phyloP scores from a whole-genome alignment of 2,888 invertebrate species.

The Cenopis cana region DNA sequence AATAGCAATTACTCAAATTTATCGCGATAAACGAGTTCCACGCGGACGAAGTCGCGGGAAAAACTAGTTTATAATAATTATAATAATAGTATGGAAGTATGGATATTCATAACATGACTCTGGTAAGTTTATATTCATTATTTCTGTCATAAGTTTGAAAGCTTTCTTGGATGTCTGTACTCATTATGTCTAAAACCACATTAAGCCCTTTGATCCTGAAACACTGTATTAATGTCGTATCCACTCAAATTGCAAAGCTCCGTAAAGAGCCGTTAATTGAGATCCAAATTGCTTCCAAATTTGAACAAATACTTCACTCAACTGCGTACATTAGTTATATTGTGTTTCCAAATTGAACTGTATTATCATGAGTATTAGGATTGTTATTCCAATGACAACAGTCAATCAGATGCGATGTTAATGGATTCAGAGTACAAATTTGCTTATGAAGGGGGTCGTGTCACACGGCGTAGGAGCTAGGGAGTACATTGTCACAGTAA shows the following conservation, averaged over 20 bases:
- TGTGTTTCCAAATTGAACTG: not conserved
- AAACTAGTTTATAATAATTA: no score
- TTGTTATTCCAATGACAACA: not conserved
- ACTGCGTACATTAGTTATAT: not conserved
- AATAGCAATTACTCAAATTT: no score
- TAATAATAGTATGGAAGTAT: no score
- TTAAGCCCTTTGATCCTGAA: not conserved
- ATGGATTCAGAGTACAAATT: constrained; percentile 6
- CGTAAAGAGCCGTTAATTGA: constrained; percentile 23
- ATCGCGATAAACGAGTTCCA: no score
- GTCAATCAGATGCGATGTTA: not conserved
- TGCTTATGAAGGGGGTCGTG: constrained; percentile 19
- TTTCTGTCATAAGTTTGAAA: no score
- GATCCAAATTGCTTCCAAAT: constrained; percentile 29
- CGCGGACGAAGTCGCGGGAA: no score
- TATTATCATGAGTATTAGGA: not conserved
- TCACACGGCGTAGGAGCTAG: constrained; percentile 8
- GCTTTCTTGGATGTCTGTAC: not conserved
- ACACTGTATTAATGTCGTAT: constrained; percentile 8
- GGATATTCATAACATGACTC: no score
- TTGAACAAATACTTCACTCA: constrained; percentile 4
- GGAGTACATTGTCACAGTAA: not conserved
- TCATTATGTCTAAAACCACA: not conserved
- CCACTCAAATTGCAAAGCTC: constrained; percentile 16
- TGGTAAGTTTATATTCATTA: no score